Evolutionary conservation across 2,888 invertebrate species (phyloP), one percentile per base, ranked within the genome.

Genomic region (Xestia c-nigrum): DNA sequence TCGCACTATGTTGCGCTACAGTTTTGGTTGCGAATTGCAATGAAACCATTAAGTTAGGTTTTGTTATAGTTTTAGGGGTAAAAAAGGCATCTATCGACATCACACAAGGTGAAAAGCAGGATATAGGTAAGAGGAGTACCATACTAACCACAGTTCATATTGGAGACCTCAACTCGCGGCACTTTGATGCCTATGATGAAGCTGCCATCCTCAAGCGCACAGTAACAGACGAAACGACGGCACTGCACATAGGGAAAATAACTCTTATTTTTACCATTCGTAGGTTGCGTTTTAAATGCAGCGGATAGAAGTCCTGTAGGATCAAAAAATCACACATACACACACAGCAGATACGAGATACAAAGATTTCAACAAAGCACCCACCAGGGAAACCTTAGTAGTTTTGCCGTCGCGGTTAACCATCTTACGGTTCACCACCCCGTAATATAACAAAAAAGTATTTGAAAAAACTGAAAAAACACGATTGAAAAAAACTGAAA

Each of bases 201-300:
- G 2, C 92, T 90, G 0, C 96, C 96, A 65, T 96, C 96, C 83
- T 96, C 96, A 68, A 96, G 80, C 0, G 96, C 92, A 80, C 96
- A 96, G 87, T 96, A 96, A 85, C 96, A 96, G 3, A 95, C 93
- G 80, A 96, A 96, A 0, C 95, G 93, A 61, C 96, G 96, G 76
- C 96, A 96, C 96, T 96, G 81, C 76, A 76, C 72, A 31, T 1
- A 61, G 61, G 10, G 31, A 38, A 61, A 38, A 61, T 19, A 9
- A 38, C 14, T 19, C 31, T 61, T 38, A 61, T 38, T 59, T 3
- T 4, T 31, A 59, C 4, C 9, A 59, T 9, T 9, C 31, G 31
- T 31, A 59, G 59, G 59, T 6, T 59, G 31, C 16, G 31, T 59
- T 59, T 59, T 16, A 9, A 59, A 59, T 19, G 31, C 16, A 59